Conservation (phyloP, 2,797 vertebrate genomes). For the Mastacembelus armatus region DNA sequence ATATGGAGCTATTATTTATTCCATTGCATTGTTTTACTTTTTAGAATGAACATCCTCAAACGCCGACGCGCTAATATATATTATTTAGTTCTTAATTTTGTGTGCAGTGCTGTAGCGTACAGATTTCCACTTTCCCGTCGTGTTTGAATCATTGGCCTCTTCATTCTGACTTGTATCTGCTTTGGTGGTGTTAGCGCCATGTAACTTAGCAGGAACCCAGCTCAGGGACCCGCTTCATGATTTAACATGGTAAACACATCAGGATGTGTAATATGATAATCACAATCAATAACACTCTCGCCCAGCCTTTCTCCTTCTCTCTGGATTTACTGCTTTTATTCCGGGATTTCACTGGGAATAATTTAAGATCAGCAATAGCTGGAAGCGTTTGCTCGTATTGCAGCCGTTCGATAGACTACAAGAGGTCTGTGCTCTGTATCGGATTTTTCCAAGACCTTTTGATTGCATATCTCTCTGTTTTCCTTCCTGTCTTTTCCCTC, state of each 20-base stretch:
- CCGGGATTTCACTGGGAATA: constrained; percentile 58
- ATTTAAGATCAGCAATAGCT: constrained; percentile 68
- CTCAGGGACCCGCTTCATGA: too few relatives aligned
- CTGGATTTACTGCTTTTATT: constrained; percentile 55
- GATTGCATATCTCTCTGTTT: constrained; percentile 68
- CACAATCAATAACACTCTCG: constrained; percentile 65
- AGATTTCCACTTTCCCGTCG: too few relatives aligned
- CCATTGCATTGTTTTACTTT: too few relatives aligned
- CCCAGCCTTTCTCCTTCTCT: constrained; percentile 17
- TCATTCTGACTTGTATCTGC: too few relatives aligned
- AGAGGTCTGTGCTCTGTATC: constrained; percentile 66
- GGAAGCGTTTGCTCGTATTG: constrained; percentile 58
- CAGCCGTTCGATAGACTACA: constrained; percentile 65
- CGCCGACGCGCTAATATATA: too few relatives aligned
- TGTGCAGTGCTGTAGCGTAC: too few relatives aligned
- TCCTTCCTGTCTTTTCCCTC: background rate
- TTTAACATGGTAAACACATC: constrained; percentile 50
- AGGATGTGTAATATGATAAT: constrained; percentile 63
- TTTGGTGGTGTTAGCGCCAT: too few relatives aligned
- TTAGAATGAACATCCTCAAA: too few relatives aligned
- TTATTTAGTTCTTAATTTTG: too few relatives aligned
- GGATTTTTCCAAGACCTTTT: constrained; percentile 74
- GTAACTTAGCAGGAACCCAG: too few relatives aligned
- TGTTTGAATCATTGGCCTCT: too few relatives aligned
- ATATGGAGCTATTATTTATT: too few relatives aligned